Base-by-base conservation (phyloP, 1,140 invertebrate species). In the Brachionus plicatilis region DNA sequence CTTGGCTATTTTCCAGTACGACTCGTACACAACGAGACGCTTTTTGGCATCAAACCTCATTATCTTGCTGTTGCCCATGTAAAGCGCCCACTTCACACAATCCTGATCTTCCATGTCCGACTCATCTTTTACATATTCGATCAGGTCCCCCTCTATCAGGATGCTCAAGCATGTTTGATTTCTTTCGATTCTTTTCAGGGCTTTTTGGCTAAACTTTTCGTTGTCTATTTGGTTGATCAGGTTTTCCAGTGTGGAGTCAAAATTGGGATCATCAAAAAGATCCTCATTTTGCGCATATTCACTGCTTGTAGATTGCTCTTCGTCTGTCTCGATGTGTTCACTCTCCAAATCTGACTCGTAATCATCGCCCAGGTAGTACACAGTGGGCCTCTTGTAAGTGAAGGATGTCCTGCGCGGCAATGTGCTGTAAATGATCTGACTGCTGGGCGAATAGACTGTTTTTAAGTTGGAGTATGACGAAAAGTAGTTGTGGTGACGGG, bases 1-100 rank as follows among this genome's bases (percentile, higher is more conserved):
- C 20, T 82, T 65, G 24, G 53, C 79, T 60, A 82, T 82, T 82
- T 60, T 82, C 79, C 79, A 82, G 24, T 65, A 82, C 5, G 79
- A 82, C 66, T 82, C 79, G 17, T 82, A 82, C 20, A 82, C 29
- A 29, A 82, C 43, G 14, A 11, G n/a, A 12, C 47, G 20, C 1
- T 11, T 20, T 68, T 82, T 60, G 5, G 7, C 11, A 37, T 82
- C 79, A 29, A 82, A 82, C 27, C 79, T 60, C 79, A 82, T 82
- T 43, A 82, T 82, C 41, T 45, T 82, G 27, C 65, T 82, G 29
- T 82, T 82, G 0, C 79, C 79, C 79, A 82, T 82, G 33, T 82
- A 82, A 3, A 82, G 12, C 0, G 79, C 79, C 79, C 79, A 82
- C 12, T 24, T 65, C n/a, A 29, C n/a, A 3, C n/a, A 20, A 45